Base-by-base conservation (phyloP, 2,113 vertebrate species). In the Enhydra lutris region DNA sequence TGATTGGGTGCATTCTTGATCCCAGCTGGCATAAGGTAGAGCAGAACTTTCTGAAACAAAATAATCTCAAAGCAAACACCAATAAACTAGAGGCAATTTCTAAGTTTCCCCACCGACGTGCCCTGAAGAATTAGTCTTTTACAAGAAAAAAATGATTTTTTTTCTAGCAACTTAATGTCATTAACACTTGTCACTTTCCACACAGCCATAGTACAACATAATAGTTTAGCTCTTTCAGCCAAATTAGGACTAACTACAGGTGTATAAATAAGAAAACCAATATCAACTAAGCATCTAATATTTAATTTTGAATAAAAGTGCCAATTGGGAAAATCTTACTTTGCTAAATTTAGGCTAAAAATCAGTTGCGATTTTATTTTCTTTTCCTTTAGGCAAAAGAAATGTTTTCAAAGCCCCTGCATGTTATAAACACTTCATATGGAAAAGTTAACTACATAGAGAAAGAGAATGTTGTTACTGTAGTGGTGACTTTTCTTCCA, bases 21-120 rank as follows among this genome's bases (percentile, higher is more conserved):
- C 39, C 42, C n/a, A 65, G 15, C 11, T 52, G 10, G 3, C 2
- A 13, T 83, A 73, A 84, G 18, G 82, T 63, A 95, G 26, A 91
- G 55, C 21, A 94, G 69, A 89, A 57, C 24, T 47, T 79, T 95
- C 59, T 74, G 8, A 6, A 91, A 13, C 47, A 84, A 74, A 84
- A 84, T 80, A 80, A 79, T 89, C 78, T 71, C 29, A 80, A 95
- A 93, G 24, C 67, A 95, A 80, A 92, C 39, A 59, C 57, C 45
- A 86, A 7, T 94, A 78, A 91, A 14, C 65, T 67, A 79, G 95
- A 85, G 13, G 1, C 1, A 17, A 2, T 89, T 85, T 94, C 6
- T 82, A 42, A 67, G 24, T 89, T 24, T 34, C 34, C 65, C 39
- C 47, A 67, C 15, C 50, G 57, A 67, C 52, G 6, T 94, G 1